phyloP scores from a whole-genome alignment of 2,113 vertebrate genomes.

The Otis tarda region DNA sequence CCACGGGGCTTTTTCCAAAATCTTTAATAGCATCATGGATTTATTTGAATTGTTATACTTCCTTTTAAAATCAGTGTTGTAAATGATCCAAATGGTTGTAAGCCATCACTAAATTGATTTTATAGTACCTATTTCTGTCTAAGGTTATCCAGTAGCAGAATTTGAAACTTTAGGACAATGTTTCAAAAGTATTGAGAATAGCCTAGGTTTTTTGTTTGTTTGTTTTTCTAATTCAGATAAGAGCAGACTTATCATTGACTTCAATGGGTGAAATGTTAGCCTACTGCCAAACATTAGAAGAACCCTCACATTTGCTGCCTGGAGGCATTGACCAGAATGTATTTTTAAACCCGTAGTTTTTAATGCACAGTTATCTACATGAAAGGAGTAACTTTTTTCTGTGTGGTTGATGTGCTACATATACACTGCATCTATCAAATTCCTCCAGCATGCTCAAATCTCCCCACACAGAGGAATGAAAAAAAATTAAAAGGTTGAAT shows the following conservation, averaged over 20 bases:
- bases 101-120: background rate
- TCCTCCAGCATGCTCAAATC: background rate
- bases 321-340: background rate
- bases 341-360: background rate
- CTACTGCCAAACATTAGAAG: background rate
- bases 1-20: background rate
- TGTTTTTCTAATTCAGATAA: background rate
- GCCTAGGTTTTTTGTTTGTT: background rate
- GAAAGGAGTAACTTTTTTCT: background rate
- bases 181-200: background rate
- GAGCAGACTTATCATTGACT: background rate
- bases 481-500: background rate
- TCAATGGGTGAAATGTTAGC: background rate
- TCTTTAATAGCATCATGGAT: background rate
- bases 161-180: background rate
- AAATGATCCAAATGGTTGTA: background rate
- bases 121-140: background rate
- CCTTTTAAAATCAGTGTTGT: background rate
- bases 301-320: background rate
- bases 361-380: background rate
- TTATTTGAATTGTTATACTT: background rate
- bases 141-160: background rate
- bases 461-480: background rate
- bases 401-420: background rate
- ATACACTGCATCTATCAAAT: background rate